These are phyloP conservation scores for Prietella phreatophila DNA, from an alignment of 2,113 vertebrate species.

Conservation along the genomic window DNA sequence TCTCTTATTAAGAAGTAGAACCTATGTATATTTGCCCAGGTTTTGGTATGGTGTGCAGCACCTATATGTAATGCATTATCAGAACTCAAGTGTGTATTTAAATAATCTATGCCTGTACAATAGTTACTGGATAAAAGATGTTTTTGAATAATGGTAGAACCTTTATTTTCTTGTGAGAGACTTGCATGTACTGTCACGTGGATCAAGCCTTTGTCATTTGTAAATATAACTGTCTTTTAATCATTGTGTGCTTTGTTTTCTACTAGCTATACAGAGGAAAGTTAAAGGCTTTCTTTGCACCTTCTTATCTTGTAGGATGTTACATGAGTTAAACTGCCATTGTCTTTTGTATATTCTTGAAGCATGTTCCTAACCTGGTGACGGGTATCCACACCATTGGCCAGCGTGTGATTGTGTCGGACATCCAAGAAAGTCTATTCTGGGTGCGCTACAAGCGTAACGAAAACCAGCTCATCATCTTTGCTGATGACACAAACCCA, in stretches of 20 bases:
- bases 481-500: conserved; percentile 94
- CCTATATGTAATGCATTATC: neutral
- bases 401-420: conserved; percentile 91
- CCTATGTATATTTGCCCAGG: neutral
- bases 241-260: neutral
- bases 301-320: neutral
- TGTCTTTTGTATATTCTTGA: conserved; percentile 17
- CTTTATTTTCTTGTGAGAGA: neutral
- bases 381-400: conserved; percentile 92
- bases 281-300: neutral
- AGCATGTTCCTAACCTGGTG: conserved; percentile 97
- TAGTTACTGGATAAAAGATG: neutral
- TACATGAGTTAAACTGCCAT: neutral
- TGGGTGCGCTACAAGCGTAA: conserved; percentile 96
- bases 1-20: neutral
- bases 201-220: neutral
- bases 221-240: neutral
- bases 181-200: neutral
- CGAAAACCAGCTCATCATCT: conserved; percentile 98
- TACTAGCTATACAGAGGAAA: neutral
- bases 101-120: neutral
- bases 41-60: neutral
- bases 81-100: neutral
- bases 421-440: conserved; percentile 96
- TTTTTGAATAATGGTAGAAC: neutral